A percentile compares a stretch with the other conserved stretches of the same genome.
Evolutionary conservation across 2,113 vertebrate genomes (phyloP).

Genomic region (Microcebus lehilahytsara): DNA sequence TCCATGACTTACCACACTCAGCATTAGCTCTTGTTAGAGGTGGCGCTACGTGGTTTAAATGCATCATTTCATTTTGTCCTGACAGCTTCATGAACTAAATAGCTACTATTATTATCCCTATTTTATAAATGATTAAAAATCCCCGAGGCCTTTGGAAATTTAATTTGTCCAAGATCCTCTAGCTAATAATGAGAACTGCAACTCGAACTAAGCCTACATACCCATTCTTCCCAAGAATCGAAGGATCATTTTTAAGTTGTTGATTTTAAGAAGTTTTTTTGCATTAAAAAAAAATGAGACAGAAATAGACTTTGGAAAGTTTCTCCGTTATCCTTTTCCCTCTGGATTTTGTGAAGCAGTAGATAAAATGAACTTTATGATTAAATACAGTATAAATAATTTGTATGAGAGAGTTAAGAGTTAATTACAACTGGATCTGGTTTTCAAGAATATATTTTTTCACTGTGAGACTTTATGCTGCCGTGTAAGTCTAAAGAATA

Average conservation of each 20-base stretch:
- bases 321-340: background rate
- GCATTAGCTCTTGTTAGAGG: background rate
- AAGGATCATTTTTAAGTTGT: background rate
- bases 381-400: background rate
- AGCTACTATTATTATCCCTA: background rate
- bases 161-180: background rate
- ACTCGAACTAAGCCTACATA: background rate
- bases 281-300: background rate
- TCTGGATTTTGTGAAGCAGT: background rate
- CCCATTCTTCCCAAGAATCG: background rate
- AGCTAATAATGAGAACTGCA: background rate
- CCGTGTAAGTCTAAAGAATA: background rate
- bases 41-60: background rate
- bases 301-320: background rate
- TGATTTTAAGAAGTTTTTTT: background rate
- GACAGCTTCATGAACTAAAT: background rate
- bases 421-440: background rate
- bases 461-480: background rate
- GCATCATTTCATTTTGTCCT: background rate
- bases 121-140: background rate
- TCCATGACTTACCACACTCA: background rate
- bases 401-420: background rate
- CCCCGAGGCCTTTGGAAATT: background rate
- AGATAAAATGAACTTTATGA: constrained; percentile 1
- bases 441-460: background rate